phyloP scores from a whole-genome alignment of 2,888 invertebrate genomes.

The Diaprepes abbreviatus region DNA sequence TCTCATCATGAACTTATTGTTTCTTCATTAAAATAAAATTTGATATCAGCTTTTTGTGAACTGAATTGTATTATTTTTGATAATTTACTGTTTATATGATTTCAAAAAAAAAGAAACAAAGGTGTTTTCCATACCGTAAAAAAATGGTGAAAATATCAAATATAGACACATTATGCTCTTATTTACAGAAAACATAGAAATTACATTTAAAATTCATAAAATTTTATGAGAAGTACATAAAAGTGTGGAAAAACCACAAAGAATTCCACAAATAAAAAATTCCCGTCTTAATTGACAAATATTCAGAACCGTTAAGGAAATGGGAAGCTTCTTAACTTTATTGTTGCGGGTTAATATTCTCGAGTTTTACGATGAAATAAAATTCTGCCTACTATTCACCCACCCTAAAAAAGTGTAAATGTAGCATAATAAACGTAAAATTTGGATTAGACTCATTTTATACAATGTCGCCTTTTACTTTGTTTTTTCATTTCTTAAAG shows the following conservation, averaged over 20 bases:
- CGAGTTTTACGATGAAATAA: slow-evolving; percentile 28
- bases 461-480: slow-evolving; percentile 30
- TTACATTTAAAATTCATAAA: neutral
- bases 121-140: too few species aligned
- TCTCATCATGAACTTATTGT: too few species aligned
- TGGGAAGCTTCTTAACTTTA: slow-evolving; percentile 29
- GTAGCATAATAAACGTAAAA: slow-evolving; percentile 32
- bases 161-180: too few species aligned
- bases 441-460: slow-evolving; percentile 34
- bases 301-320: slow-evolving; percentile 29
- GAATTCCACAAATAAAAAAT: slow-evolving; percentile 7
- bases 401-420: slow-evolving; percentile 32
- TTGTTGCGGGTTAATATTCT: slow-evolving; percentile 33
- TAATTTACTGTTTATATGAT: too few species aligned
- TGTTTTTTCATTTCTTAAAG: slow-evolving; percentile 11
- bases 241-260: neutral
- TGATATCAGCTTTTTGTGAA: too few species aligned
- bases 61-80: too few species aligned
- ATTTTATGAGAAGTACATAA: neutral
- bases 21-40: too few species aligned
- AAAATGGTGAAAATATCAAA: neutral
- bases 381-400: slow-evolving; percentile 30
- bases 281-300: slow-evolving; percentile 24
- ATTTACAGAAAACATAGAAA: too few species aligned
- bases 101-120: too few species aligned